phyloP scores from a whole-genome alignment of 2,888 invertebrate species.

The Cerceris rybyensis region DNA sequence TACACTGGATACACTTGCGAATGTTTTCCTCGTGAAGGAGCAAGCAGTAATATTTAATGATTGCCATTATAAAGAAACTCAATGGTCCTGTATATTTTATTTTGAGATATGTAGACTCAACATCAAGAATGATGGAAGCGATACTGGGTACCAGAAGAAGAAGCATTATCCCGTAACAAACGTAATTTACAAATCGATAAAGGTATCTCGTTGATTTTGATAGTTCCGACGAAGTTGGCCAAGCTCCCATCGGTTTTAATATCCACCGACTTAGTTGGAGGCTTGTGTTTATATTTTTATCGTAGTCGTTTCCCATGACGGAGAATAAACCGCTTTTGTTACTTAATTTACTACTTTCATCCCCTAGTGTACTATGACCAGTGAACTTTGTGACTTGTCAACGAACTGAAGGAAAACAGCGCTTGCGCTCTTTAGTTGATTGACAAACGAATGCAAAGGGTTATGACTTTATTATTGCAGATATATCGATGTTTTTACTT shows the following conservation, averaged over 20 bases:
- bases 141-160: conserved; percentile 65
- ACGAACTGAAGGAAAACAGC: too few relatives aligned
- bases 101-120: conserved; percentile 48
- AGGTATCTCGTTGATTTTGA: conserved; percentile 26
- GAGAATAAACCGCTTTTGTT: too few relatives aligned
- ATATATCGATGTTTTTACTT: too few relatives aligned
- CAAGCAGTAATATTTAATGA: conserved; percentile 66
- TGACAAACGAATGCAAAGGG: too few relatives aligned
- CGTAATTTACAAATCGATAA: conserved; percentile 26
- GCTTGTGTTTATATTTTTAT: conserved; percentile 51
- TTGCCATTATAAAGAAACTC: conserved; percentile 69
- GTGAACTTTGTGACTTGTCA: too few relatives aligned
- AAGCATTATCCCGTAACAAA: conserved; percentile 61
- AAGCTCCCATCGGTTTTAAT: conserved; percentile 68
- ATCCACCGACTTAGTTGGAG: conserved; percentile 70
- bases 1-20: conserved; percentile 59
- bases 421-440: too few relatives aligned
- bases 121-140: conserved; percentile 59
- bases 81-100: conserved; percentile 68
- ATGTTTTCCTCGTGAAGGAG: conserved; percentile 58
- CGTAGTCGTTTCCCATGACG: background rate
- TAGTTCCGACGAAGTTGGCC: conserved; percentile 57
- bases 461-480: too few relatives aligned
- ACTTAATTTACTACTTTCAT: too few relatives aligned
- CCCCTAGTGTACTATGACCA: too few relatives aligned